Base-by-base conservation (phyloP, 1,140 invertebrate genomes). In the Heliothis virescens region DNA sequence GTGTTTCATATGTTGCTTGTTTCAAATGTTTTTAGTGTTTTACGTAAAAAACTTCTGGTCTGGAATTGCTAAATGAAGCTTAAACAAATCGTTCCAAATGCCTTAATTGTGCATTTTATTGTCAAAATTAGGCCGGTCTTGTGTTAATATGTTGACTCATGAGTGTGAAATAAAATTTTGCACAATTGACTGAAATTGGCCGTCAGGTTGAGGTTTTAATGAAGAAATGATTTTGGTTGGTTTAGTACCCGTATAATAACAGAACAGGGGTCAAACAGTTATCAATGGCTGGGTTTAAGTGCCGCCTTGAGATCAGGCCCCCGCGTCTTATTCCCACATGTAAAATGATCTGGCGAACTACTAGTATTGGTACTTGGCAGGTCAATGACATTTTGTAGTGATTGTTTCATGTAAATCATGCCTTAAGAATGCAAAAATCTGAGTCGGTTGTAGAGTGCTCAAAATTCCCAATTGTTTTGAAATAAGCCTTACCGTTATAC, bases 291-390 rank as follows among this genome's bases (percentile, higher is more conserved):
- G 18, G 74, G 62, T 67, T 82, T 86, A 86, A 89, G 87, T 87
- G 84, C 82, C 79, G 83, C 83, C 83, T 85, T 85, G 79, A 82
- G 82, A 85, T 73, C 74, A 72, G 48, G 26, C 26, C 81, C 82
- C 82, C 79, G 79, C 71, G 26, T 75, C 65, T 85, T 85, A 82
- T 85, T 86, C 89, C 84, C 87, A 88, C 87, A 87, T 87, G 85
- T 87, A 87, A 90, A 83, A 82, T 86, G 83, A 89, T 90, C 83
- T 83, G 67, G 69, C 67, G 48, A 52, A 69, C 77, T 80, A 77
- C 85, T 78, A 83, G 74, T 60, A 65, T 59, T 69, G 81, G 72
- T 80, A 84, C 80, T 82, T 73, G 62, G 55, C 65, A 69, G 87
- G 85, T 90, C 87, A 87, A 83, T 83, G 86, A 89, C 85, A 84